phyloP scores from a whole-genome alignment of 2,888 invertebrate species.

The Punctoribates punctum region DNA sequence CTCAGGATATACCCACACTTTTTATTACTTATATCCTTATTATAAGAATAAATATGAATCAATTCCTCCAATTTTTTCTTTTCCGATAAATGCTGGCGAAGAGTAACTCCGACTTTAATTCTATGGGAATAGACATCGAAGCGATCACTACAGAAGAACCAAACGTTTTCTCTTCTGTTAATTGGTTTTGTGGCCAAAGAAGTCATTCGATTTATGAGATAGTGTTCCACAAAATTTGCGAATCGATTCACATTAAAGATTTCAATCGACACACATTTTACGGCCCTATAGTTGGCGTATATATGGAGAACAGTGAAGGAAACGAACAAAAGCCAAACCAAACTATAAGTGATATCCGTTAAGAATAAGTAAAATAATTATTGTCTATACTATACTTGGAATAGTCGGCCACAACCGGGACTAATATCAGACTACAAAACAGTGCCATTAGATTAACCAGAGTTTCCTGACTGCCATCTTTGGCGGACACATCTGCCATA shows the following conservation, averaged over 20 bases:
- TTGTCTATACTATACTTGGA: conserved; percentile 50
- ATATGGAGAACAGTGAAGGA: conserved; percentile 74
- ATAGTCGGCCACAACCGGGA: conserved; percentile 61
- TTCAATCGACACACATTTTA: conserved; percentile 71
- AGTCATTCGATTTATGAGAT: conserved; percentile 62
- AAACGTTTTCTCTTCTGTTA: conserved; percentile 69
- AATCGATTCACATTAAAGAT: conserved; percentile 77
- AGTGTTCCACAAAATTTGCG: conserved; percentile 66
- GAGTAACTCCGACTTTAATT: conserved; percentile 26
- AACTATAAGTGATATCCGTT: conserved; percentile 52
- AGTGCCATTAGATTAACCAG: conserved; percentile 86
- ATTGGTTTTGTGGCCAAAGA: conserved; percentile 61
- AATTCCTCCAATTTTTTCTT: not conserved
- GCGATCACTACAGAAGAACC: conserved; percentile 30
- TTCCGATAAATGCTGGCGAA: not conserved
- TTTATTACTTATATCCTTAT: too few relatives aligned
- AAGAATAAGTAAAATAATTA: conserved; percentile 39
- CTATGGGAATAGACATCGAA: not conserved
- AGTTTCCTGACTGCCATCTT: conserved; percentile 96
- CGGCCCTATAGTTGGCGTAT: conserved; percentile 80
- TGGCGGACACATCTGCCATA: conserved; percentile 86
- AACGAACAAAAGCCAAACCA: conserved; percentile 69
- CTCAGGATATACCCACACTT: conserved; percentile 40
- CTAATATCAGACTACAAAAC: conserved; percentile 68
- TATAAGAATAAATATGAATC: conserved; percentile 35